Evolutionary conservation across 2,888 invertebrate genomes (phyloP).

Genomic region (Philopedon plagiatum): DNA sequence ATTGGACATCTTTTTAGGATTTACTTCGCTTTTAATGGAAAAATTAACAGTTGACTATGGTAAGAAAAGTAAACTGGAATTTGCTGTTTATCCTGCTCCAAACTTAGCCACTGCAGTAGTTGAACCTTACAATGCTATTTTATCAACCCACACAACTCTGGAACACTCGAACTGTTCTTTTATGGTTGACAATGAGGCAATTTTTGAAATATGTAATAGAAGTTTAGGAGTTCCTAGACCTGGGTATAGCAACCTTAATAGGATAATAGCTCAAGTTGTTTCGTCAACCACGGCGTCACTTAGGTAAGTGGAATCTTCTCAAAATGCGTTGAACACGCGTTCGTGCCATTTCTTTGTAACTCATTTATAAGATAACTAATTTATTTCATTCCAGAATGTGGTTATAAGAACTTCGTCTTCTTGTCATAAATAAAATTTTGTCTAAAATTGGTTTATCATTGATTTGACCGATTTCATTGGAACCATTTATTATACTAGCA

Average conservation of each 20-base stretch:
- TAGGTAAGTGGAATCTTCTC: not conserved
- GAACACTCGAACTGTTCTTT: conserved; percentile 6
- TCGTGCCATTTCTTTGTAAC: too few relatives aligned
- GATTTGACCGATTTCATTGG: too few relatives aligned
- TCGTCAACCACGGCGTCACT: not conserved
- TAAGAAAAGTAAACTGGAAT: conserved; percentile 86
- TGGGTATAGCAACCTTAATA: not conserved
- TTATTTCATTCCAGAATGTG: too few relatives aligned
- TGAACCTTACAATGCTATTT: conserved; percentile 3
- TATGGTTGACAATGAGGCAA: conserved; percentile 6
- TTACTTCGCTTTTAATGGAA: conserved; percentile 87
- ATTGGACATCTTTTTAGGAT: not conserved
- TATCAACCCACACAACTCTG: not conserved
- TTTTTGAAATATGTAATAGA: conserved; percentile 13
- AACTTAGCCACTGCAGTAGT: conserved; percentile 3
- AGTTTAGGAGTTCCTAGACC: not conserved
- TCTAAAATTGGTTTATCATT: too few relatives aligned
- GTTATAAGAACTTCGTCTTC: too few relatives aligned
- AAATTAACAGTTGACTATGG: conserved; percentile 82
- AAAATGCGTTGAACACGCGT: too few relatives aligned
- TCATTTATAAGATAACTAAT: too few relatives aligned
- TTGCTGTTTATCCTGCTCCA: conserved; percentile 89
- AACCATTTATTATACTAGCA: too few relatives aligned
- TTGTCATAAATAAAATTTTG: too few relatives aligned
- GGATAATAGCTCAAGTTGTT: not conserved